Evolutionary conservation across 2,797 vertebrate genomes (phyloP), one percentile per base, ranked within the genome.

Genomic region (Eupleurogrammus muticus): DNA sequence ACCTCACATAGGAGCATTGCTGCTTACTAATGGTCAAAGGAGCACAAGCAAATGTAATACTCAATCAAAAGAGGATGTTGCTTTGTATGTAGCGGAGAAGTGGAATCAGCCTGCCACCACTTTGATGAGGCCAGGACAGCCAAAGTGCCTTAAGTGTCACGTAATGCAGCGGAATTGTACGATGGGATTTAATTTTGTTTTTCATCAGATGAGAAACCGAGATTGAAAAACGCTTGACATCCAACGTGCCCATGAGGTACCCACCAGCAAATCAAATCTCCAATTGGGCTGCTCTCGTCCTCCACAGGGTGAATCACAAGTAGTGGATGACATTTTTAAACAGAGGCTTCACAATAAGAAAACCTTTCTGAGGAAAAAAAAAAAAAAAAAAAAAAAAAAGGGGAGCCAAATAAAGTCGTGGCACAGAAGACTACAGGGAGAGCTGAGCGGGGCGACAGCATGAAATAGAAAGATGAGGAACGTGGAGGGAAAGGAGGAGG

Each of bases 401-500:
- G n/a, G 35, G 3, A 28, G 28, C 3, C 28, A 50, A 32, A n/a
- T 0, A 21, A 40, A 60, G 60, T 51, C 46, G 36, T 34, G 55
- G 21, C 19, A n/a, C 47, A 16, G 61, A 72, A 69, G 66, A 66
- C 16, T 65, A 21, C 2, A 20, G 56, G 46, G 23, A 51, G 54
- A 9, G 53, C 66, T 61, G 47, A 73, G 77, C 72, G 70, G 72
- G 70, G 54, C 40, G 55, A 78, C 52, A 65, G 60, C 70, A 73
- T 76, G 71, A 84, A 85, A 77, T 53, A 68, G 56, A 78, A 61
- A 77, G 72, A 79, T 62, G 74, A 82, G 55, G 68, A 81, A 73
- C 34, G 38, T 9, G 14, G 73, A n/a, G n/a, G n/a, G n/a, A n/a
- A n/a, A n/a, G 28, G 28, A 44, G 56, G 65, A 73, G 76, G 72